Percentiles rank a stretch among this genome's conserved stretches.
Conservation (phyloP, 2,113 vertebrate genomes). For the Polypterus bichir region DNA sequence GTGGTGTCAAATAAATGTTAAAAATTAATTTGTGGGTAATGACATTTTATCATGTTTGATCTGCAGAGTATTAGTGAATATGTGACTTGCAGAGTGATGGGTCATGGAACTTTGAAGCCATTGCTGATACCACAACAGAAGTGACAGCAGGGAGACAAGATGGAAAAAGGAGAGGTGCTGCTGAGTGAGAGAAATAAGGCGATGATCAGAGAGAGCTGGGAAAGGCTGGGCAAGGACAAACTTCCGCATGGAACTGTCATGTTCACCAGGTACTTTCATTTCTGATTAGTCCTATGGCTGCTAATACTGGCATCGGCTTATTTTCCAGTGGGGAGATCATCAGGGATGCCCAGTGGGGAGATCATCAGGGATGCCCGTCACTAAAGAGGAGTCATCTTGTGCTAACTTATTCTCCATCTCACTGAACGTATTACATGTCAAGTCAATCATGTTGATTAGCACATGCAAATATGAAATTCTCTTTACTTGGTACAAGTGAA, state of each 20-base stretch:
- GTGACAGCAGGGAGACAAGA: conserved; percentile 26
- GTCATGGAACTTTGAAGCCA: conserved; percentile 20
- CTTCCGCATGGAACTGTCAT: conserved; percentile 75
- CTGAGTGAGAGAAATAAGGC: conserved; percentile 62
- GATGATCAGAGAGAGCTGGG: conserved; percentile 85
- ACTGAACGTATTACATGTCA: no score
- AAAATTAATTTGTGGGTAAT: conserved; percentile 36
- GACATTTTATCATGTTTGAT: conserved; percentile 13
- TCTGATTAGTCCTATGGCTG: background rate
- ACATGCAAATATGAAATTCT: no score
- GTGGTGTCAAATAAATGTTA: no score
- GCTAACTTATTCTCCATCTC: no score
- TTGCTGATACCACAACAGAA: conserved; percentile 24
- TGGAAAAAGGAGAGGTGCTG: conserved; percentile 46
- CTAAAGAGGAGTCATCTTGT: no score
- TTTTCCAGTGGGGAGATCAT: no score
- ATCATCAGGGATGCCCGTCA: no score
- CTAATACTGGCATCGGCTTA: no score
- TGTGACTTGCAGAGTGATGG: conserved; percentile 24
- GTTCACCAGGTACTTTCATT: conserved; percentile 66
- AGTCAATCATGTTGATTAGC: no score
- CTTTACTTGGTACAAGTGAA: no score
- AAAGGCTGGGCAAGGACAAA: conserved; percentile 67
- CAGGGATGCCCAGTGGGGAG: no score
- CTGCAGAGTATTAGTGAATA: conserved; percentile 13